These are phyloP conservation scores for Oryzias celebensis DNA, from an alignment of 2,113 vertebrate genomes.

Conservation along the genomic window DNA sequence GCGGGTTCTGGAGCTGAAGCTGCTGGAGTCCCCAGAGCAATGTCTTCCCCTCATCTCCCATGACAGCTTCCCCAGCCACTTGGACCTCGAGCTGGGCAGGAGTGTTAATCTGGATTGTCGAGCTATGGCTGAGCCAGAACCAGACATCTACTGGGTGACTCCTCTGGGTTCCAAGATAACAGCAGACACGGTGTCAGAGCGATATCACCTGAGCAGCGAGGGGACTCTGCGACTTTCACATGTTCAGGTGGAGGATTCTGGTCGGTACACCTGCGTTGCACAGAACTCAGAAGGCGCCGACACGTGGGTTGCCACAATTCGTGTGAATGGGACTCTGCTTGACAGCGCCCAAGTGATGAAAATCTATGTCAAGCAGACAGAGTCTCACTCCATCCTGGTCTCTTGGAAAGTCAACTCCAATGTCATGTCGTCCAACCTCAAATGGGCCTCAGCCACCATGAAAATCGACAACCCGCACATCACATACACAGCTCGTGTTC, in stretches of 20 bases:
- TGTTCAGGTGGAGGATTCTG: conserved; percentile 89
- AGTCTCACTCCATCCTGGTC: conserved; percentile 92
- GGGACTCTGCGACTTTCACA: conserved; percentile 87
- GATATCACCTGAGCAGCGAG: conserved; percentile 87
- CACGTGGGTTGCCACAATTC: conserved; percentile 86
- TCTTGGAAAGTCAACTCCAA: conserved; percentile 96
- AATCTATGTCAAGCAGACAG: conserved; percentile 91
- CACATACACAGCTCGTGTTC: conserved; percentile 94
- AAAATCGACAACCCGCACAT: conserved; percentile 98
- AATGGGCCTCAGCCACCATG: conserved; percentile 97
- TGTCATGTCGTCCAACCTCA: conserved; percentile 92
- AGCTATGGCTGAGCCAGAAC: conserved; percentile 96
- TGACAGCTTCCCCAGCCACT: conserved; percentile 86
- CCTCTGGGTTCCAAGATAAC: conserved; percentile 91
- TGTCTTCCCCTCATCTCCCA: conserved; percentile 95
- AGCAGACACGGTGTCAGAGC: conserved; percentile 84
- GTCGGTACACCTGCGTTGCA: conserved; percentile 94
- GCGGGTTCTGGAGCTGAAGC: conserved; percentile 83
- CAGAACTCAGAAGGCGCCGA: conserved; percentile 94
- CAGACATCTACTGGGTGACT: conserved; percentile 97
- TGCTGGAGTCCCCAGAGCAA: conserved; percentile 83
- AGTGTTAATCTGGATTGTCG: conserved; percentile 88
- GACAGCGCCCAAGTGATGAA: conserved; percentile 91
- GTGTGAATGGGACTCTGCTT: conserved; percentile 92
- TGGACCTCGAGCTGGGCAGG: conserved; percentile 86